Percentiles rank a stretch among this genome's conserved stretches.
Conservation (phyloP, 2,113 vertebrate species). For the Saguinus imperator region DNA sequence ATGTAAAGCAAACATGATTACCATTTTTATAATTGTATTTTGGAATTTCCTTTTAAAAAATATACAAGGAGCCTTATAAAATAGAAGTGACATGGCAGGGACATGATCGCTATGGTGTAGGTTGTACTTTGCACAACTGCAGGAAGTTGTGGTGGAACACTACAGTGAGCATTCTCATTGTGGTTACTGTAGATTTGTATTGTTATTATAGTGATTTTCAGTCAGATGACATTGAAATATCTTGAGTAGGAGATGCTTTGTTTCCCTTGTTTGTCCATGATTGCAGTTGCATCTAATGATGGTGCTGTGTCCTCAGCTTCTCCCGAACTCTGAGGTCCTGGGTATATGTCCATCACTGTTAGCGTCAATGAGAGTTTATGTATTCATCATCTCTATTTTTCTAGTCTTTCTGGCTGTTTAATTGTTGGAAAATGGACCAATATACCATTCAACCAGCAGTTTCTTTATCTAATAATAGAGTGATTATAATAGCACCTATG, state of each 20-base stretch:
- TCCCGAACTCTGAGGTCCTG: not conserved
- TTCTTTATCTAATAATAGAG: not conserved
- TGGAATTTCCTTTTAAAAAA: not conserved
- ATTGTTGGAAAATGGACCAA: not conserved
- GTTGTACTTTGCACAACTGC: not conserved
- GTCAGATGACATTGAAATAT: not conserved
- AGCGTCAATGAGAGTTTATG: not conserved
- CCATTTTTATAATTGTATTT: not conserved
- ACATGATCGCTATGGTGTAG: not conserved
- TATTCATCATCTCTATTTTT: not conserved
- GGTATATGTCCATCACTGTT: not conserved
- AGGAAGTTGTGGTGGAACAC: not conserved
- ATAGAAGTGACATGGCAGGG: not conserved
- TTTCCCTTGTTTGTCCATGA: not conserved
- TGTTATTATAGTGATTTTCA: not conserved
- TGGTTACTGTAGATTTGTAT: not conserved
- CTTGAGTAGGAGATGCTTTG: not conserved
- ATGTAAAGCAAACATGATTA: not conserved
- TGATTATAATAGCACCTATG: not conserved
- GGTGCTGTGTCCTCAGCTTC: not conserved
- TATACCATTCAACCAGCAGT: not conserved
- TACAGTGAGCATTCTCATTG: rapidly evolving
- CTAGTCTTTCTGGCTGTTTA: not conserved
- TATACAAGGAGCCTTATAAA: not conserved
- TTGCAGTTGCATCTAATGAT: not conserved